A percentile compares a stretch with the other conserved stretches of the same genome.
These are phyloP conservation scores for Protosalanx chinensis DNA, from an alignment of 2,797 vertebrate species.

Conservation along the genomic window DNA sequence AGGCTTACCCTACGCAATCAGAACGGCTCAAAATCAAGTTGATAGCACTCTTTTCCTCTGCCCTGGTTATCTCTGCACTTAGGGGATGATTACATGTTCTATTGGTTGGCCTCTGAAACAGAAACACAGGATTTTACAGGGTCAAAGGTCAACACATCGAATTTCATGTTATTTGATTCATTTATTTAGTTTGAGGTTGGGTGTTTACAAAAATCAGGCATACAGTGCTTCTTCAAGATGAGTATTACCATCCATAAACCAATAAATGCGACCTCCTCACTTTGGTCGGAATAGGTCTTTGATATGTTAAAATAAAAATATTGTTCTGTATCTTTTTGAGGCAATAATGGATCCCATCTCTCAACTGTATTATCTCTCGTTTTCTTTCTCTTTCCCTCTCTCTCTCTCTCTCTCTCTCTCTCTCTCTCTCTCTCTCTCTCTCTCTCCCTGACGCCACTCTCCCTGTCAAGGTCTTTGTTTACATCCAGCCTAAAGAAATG, in stretches of 20 bases:
- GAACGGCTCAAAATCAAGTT: not conserved
- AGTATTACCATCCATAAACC: no score
- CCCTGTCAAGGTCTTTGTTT: constrained; percentile 52
- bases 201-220: not conserved
- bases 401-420: constrained; percentile 17
- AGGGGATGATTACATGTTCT: not conserved
- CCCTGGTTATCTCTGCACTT: not conserved
- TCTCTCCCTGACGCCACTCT: constrained; percentile 17
- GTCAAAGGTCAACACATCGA: not conserved
- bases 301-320: not conserved
- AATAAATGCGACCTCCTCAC: not conserved
- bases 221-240: no score
- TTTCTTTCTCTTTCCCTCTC: constrained; percentile 6
- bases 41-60: not conserved
- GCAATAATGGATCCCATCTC: not conserved
- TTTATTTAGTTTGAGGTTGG: no score
- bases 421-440: not conserved
- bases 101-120: not conserved
- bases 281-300: not conserved
- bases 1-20: no score
- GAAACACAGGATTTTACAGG: not conserved
- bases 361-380: not conserved
- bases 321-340: not conserved
- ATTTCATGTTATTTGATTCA: not conserved
- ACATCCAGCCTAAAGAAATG: constrained; percentile 49